Evolutionary conservation across 1,140 invertebrate genomes (phyloP).

Genomic region (Macrotrachela quadricornifera): DNA sequence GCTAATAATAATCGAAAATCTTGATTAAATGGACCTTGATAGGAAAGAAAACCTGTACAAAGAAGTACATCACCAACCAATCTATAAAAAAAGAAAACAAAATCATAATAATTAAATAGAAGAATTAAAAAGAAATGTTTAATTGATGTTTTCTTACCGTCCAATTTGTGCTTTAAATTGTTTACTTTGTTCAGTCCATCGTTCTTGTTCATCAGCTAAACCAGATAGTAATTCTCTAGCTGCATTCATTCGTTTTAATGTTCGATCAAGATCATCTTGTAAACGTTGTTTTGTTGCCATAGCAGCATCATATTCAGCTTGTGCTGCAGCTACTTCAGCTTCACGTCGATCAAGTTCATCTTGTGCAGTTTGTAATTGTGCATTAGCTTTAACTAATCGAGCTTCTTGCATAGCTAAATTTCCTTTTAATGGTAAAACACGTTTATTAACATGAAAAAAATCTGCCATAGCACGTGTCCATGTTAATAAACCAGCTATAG

Average conservation of each 20-base stretch:
- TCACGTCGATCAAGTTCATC: slow-evolving; percentile 68
- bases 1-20: slow-evolving; percentile 61
- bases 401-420: slow-evolving; percentile 63
- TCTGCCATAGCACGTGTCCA: slow-evolving; percentile 94
- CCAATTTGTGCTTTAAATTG: slow-evolving; percentile 72
- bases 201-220: slow-evolving; percentile 67
- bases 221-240: slow-evolving; percentile 81
- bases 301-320: slow-evolving; percentile 72
- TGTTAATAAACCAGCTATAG: slow-evolving; percentile 72
- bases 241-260: slow-evolving; percentile 77
- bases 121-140: too few species aligned
- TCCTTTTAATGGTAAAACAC: slow-evolving; percentile 75
- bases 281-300: slow-evolving; percentile 67
- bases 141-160: slow-evolving; percentile 23
- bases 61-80: slow-evolving; percentile 76
- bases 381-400: slow-evolving; percentile 63
- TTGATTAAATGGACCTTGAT: slow-evolving; percentile 88
- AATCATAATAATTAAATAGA: neutral
- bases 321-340: slow-evolving; percentile 60
- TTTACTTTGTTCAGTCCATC: slow-evolving; percentile 87
- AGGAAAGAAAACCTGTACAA: slow-evolving; percentile 77
- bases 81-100: slow-evolving; percentile 32
- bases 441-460: slow-evolving; percentile 84
- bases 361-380: slow-evolving; percentile 63
- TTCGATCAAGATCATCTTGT: slow-evolving; percentile 64